Conservation (phyloP, 2,888 invertebrate genomes). For the Eupithecia tripunctaria region DNA sequence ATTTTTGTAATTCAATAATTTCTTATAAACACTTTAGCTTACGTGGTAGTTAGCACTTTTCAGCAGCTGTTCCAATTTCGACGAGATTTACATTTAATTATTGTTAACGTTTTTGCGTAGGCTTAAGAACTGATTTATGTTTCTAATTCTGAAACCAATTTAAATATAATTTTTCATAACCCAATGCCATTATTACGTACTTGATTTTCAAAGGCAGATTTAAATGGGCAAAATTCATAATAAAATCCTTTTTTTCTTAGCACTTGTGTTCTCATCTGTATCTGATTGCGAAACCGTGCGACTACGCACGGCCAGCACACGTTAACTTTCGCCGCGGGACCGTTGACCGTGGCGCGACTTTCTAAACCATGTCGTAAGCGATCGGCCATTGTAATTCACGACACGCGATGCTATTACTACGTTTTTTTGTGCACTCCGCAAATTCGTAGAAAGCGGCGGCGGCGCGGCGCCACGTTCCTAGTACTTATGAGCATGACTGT, state of each 20-base stretch:
- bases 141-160: not conserved
- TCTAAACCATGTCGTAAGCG: conserved; percentile 82
- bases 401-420: conserved; percentile 76
- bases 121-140: not conserved
- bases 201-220: not conserved
- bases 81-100: not conserved
- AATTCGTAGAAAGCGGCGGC: conserved; percentile 72
- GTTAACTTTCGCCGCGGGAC: conserved; percentile 80
- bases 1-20: not conserved
- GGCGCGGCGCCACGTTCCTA: conserved; percentile 57
- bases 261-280: conserved; percentile 45
- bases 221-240: not conserved
- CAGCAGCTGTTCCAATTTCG: conserved; percentile 3
- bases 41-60: conserved; percentile 23
- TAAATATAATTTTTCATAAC: not conserved
- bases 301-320: conserved; percentile 64
- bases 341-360: conserved; percentile 82
- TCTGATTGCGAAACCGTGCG: conserved; percentile 59
- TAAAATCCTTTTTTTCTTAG: not conserved
- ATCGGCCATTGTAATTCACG: conserved; percentile 77
- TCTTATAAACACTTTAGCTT: conserved; percentile 9
- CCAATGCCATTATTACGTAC: not conserved
- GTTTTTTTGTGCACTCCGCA: conserved; percentile 67
- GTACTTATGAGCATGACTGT: conserved; percentile 16
- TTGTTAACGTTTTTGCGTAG: not conserved